Conservation (phyloP, 2,113 vertebrate species). For the Anolis carolinensis region DNA sequence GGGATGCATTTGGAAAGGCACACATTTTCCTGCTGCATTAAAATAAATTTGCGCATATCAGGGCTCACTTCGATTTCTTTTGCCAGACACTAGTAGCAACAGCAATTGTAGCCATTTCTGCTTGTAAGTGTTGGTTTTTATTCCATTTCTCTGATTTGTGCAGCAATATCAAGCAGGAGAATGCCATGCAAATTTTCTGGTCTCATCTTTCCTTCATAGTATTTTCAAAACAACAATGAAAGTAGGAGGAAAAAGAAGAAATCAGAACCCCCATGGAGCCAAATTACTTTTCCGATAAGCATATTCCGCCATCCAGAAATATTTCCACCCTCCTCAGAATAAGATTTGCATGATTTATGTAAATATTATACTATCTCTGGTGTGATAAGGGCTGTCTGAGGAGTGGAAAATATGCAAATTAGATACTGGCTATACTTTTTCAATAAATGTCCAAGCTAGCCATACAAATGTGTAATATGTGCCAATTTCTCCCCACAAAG, state of each 20-base stretch:
- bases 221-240: slow-evolving; percentile 15
- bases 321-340: not conserved
- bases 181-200: slow-evolving; percentile 7
- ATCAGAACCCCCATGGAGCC: slow-evolving; percentile 18
- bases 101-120: slow-evolving; percentile 4
- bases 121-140: slow-evolving; percentile 15
- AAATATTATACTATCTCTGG: slow-evolving; percentile 23
- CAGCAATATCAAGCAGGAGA: slow-evolving; percentile 1
- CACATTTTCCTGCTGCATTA: not conserved
- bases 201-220: not conserved
- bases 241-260: slow-evolving; percentile 3
- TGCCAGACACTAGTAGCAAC: slow-evolving; percentile 1
- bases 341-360: slow-evolving; percentile 29
- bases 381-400: slow-evolving; percentile 23
- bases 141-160: slow-evolving; percentile 8
- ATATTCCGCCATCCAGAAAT: not conserved
- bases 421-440: not conserved
- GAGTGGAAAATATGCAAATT: slow-evolving; percentile 31
- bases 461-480: not conserved
- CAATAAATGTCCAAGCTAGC: slow-evolving; percentile 1
- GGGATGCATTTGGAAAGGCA: not conserved
- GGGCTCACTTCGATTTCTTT: not conserved
- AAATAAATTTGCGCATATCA: not conserved
- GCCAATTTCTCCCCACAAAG: slow-evolving; percentile 15
- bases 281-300: slow-evolving; percentile 26